Conservation (phyloP, 1,140 invertebrate species). For the Achroia grisella region DNA sequence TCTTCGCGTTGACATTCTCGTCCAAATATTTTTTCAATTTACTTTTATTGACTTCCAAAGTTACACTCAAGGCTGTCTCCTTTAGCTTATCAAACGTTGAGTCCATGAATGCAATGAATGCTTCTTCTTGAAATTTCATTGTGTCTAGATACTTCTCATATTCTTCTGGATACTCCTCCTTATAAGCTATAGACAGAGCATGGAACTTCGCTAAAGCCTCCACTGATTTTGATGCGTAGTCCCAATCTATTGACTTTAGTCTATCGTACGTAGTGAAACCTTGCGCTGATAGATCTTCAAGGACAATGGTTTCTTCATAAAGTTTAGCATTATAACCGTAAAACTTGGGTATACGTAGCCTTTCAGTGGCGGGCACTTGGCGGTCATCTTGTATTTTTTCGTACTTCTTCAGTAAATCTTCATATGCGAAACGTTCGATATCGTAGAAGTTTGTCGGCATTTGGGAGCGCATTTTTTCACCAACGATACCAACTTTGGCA, state of each 20-base stretch:
- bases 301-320: constrained; percentile 18
- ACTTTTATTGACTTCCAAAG: constrained; percentile 12
- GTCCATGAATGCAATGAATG: neutral
- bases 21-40: constrained; percentile 12
- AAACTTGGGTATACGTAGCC: constrained; percentile 14
- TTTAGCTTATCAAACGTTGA: neutral
- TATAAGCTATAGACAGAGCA: constrained; percentile 19
- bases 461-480: neutral
- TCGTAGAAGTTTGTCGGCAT: neutral
- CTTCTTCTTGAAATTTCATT: neutral
- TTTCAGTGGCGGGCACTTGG: constrained; percentile 10
- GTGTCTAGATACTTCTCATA: neutral
- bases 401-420: constrained; percentile 8
- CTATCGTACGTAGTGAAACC: constrained; percentile 19
- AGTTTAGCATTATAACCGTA: constrained; percentile 12
- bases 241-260: constrained; percentile 18
- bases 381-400: constrained; percentile 14
- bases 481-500: neutral
- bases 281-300: constrained; percentile 18
- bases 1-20: neutral
- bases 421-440: neutral
- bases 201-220: constrained; percentile 25
- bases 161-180: constrained; percentile 7
- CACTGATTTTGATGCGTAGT: constrained; percentile 14
- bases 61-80: constrained; percentile 1